Conservation (phyloP, 2,888 invertebrate genomes). For the Ormyrus thymus region DNA sequence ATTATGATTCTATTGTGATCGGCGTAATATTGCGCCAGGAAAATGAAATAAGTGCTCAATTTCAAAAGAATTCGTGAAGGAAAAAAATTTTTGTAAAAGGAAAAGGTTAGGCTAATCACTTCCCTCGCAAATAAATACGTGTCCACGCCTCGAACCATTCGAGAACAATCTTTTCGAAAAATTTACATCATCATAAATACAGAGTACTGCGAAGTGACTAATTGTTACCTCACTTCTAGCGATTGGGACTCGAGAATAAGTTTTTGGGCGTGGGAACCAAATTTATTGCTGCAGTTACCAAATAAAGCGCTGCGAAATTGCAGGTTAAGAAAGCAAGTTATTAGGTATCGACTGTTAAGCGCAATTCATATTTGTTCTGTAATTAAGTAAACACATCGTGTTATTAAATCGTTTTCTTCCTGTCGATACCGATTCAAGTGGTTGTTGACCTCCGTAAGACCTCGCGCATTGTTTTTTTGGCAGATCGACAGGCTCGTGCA, state of each 20-base stretch:
- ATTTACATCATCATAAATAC: constrained; percentile 1
- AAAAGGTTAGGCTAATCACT: neutral
- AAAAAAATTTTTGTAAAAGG: neutral
- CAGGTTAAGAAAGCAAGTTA: constrained; percentile 22
- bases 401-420: constrained; percentile 6
- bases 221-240: neutral
- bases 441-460: neutral
- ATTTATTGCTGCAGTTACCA: neutral
- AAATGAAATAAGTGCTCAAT: too few species aligned
- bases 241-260: neutral
- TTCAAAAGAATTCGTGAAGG: neutral
- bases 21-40: too few species aligned
- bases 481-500: neutral
- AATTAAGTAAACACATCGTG: constrained; percentile 10
- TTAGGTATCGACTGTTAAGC: neutral
- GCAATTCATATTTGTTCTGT: constrained; percentile 1
- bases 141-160: neutral
- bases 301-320: neutral
- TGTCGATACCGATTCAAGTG: neutral
- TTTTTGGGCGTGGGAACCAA: constrained; percentile 22
- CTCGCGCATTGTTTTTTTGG: constrained; percentile 11
- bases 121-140: neutral
- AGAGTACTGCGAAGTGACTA: neutral
- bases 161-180: neutral
- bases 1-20: too few species aligned